These are phyloP conservation scores for Pristionchus entomophagus DNA, from an alignment of 2,888 invertebrate genomes.

Conservation along the genomic window DNA sequence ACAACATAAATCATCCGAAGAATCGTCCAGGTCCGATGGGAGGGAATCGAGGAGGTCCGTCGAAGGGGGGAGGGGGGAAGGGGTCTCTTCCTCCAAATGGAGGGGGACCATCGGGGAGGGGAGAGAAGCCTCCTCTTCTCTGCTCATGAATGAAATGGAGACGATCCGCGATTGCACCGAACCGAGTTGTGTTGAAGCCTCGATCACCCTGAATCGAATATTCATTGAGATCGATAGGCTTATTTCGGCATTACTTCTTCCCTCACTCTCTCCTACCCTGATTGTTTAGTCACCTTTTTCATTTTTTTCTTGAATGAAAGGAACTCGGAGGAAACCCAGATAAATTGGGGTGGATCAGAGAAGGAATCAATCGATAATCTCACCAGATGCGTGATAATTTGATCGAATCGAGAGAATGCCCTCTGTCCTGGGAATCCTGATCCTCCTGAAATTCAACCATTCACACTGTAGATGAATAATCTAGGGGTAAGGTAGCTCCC, in stretches of 20 bases:
- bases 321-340: too few species aligned
- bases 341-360: background rate
- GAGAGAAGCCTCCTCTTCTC: background rate
- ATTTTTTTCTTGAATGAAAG: too few species aligned
- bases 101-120: background rate
- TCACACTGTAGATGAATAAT: background rate
- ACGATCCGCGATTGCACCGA: background rate
- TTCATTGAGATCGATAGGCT: too few species aligned
- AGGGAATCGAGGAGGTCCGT: too few species aligned
- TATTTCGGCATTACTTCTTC: too few species aligned
- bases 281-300: too few species aligned
- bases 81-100: conserved; percentile 32
- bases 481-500: background rate
- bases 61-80: too few species aligned
- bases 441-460: background rate
- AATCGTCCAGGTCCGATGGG: background rate
- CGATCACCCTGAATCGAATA: background rate
- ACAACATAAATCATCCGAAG: background rate
- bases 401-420: background rate
- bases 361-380: background rate
- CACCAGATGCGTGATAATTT: background rate
- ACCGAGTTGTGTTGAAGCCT: background rate
- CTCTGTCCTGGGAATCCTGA: conserved; percentile 26
- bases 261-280: too few species aligned
- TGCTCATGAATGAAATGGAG: too few species aligned